A percentile compares a stretch with the other conserved stretches of the same genome.
Evolutionary conservation across 1,140 invertebrate genomes (phyloP).

Genomic region (Anagrus nilaparvatae): DNA sequence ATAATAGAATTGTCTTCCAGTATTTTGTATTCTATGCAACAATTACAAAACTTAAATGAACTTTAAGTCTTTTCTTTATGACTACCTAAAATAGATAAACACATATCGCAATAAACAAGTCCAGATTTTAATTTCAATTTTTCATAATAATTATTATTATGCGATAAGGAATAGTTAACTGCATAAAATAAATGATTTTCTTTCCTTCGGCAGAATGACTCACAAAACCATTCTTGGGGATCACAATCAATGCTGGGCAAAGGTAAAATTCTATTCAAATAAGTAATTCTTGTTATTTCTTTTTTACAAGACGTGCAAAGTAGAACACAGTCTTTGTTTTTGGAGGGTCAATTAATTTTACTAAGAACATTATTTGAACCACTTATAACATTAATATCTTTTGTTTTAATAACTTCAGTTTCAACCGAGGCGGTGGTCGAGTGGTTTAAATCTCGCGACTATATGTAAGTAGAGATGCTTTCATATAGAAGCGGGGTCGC

Average conservation of each 20-base stretch:
- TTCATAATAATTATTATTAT: constrained; percentile 21
- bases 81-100: constrained; percentile 29
- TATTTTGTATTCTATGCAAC: constrained; percentile 24
- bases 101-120: constrained; percentile 27
- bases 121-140: constrained; percentile 22
- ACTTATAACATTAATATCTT: constrained; percentile 16
- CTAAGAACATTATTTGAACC: constrained; percentile 8
- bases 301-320: constrained; percentile 28
- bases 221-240: constrained; percentile 36
- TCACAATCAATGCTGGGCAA: constrained; percentile 32
- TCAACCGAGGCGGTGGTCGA: constrained; percentile 32
- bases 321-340: constrained; percentile 17
- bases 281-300: constrained; percentile 24
- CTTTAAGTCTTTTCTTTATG: constrained; percentile 16
- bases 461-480: no score
- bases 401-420: constrained; percentile 27
- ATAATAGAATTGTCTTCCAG: constrained; percentile 5
- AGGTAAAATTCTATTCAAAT: constrained; percentile 30
- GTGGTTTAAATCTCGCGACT: no score
- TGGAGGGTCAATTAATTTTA: constrained; percentile 17
- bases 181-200: constrained; percentile 33
- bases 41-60: constrained; percentile 34
- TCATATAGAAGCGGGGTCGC: no score
- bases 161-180: constrained; percentile 27
- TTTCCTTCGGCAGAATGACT: constrained; percentile 17